Evolutionary conservation across 2,888 invertebrate species (phyloP).

Genomic region (Pheosia gnoma): DNA sequence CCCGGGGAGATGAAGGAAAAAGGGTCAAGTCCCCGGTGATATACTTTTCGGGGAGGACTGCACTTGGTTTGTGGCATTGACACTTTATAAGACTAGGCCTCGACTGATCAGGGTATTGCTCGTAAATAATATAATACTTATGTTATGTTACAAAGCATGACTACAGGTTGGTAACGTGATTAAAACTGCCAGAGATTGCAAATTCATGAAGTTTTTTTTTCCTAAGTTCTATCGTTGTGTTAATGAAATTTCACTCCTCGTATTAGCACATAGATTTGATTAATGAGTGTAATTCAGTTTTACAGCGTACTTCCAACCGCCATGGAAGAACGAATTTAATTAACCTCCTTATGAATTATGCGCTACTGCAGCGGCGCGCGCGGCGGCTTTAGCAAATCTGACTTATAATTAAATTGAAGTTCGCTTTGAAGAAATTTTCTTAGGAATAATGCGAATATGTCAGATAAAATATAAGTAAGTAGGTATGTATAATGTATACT

Average conservation of each 20-base stretch:
- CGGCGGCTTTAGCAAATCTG: conserved; percentile 52
- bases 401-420: conserved; percentile 64
- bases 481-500: too few relatives aligned
- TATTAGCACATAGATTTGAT: conserved; percentile 41
- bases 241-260: conserved; percentile 11
- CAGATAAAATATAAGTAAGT: neutral
- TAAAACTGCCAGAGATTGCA: too few relatives aligned
- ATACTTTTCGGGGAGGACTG: too few relatives aligned
- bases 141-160: too few relatives aligned
- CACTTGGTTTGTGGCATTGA: too few relatives aligned
- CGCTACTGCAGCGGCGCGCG: conserved; percentile 49
- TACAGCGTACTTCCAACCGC: conserved; percentile 47
- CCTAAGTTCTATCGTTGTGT: neutral
- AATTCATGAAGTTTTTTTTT: neutral
- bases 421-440: conserved; percentile 50
- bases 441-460: conserved; percentile 37
- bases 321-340: conserved; percentile 59
- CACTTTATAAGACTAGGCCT: too few relatives aligned
- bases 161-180: too few relatives aligned
- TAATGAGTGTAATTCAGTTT: conserved; percentile 52
- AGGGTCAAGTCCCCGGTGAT: too few relatives aligned
- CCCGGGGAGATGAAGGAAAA: too few relatives aligned
- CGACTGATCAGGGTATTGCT: too few relatives aligned
- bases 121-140: too few relatives aligned
- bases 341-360: conserved; percentile 69